Conservation (phyloP, 2,113 vertebrate species). For the Lophius piscatorius region DNA sequence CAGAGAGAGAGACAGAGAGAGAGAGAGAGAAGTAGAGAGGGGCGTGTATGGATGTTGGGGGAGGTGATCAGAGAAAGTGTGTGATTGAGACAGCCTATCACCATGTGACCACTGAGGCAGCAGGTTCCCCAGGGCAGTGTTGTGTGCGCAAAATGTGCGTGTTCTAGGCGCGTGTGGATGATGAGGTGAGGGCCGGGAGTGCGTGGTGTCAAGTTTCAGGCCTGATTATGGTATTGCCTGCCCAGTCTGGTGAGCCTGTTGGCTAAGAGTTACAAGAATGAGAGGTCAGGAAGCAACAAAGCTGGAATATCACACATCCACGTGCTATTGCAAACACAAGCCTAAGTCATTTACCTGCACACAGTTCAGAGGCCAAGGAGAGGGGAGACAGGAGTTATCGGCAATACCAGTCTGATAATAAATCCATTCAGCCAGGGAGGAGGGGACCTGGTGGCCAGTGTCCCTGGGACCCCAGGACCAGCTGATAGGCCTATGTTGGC, state of each 20-base stretch:
- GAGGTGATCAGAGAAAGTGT: conserved; percentile 52
- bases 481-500: conserved; percentile 12
- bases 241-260: conserved; percentile 42
- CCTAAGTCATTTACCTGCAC: conserved; percentile 7
- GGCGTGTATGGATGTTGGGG: conserved; percentile 17
- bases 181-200: conserved; percentile 16
- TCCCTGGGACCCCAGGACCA: conserved; percentile 34
- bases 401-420: conserved; percentile 34
- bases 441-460: conserved; percentile 58
- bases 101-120: conserved; percentile 55
- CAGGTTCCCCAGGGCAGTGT: conserved; percentile 39
- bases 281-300: conserved; percentile 69
- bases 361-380: conserved; percentile 24
- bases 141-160: conserved; percentile 23
- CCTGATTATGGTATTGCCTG: conserved; percentile 62
- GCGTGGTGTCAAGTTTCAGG: conserved; percentile 74
- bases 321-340: neutral
- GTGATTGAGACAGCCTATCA: conserved; percentile 62
- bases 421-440: conserved; percentile 37
- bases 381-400: neutral
- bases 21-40: conserved; percentile 8
- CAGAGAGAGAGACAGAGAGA: neutral
- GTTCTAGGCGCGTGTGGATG: conserved; percentile 16
- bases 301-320: conserved; percentile 39
- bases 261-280: conserved; percentile 72